These are phyloP conservation scores for Grammomys surdaster DNA, from an alignment of 2,113 vertebrate species.

Conservation along the genomic window DNA sequence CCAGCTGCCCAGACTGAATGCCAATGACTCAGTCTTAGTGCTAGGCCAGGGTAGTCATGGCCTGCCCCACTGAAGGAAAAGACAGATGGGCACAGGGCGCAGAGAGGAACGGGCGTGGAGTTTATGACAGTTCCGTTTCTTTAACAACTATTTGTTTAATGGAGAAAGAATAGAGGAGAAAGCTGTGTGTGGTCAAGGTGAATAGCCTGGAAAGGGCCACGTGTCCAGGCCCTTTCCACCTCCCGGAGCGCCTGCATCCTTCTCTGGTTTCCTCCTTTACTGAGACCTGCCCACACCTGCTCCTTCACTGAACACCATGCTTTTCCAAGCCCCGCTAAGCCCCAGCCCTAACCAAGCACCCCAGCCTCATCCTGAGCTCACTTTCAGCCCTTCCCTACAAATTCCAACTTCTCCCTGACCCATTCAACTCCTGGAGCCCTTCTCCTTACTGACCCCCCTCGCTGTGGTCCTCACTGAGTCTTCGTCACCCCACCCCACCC, in stretches of 20 bases:
- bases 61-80: conserved; percentile 53
- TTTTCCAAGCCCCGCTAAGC: background rate
- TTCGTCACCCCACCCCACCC: background rate
- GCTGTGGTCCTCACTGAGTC: too few species aligned
- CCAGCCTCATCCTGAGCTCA: background rate
- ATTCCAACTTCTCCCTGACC: background rate
- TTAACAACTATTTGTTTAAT: conserved; percentile 82
- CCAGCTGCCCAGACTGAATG: conserved; percentile 57
- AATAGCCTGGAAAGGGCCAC: conserved; percentile 40
- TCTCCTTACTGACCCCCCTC: background rate
- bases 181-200: conserved; percentile 21
- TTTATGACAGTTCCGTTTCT: conserved; percentile 74
- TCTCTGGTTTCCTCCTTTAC: background rate
- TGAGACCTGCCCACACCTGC: background rate
- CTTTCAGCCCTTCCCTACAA: background rate
- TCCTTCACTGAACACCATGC: background rate
- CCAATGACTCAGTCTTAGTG: conserved; percentile 46
- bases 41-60: conserved; percentile 62
- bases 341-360: background rate
- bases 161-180: conserved; percentile 46
- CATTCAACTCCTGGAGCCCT: background rate
- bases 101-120: conserved; percentile 61
- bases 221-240: background rate
- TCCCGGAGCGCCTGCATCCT: background rate
- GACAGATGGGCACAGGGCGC: conserved; percentile 76